Conservation (phyloP, 2,888 invertebrate genomes). For the Platypus cylindrus region DNA sequence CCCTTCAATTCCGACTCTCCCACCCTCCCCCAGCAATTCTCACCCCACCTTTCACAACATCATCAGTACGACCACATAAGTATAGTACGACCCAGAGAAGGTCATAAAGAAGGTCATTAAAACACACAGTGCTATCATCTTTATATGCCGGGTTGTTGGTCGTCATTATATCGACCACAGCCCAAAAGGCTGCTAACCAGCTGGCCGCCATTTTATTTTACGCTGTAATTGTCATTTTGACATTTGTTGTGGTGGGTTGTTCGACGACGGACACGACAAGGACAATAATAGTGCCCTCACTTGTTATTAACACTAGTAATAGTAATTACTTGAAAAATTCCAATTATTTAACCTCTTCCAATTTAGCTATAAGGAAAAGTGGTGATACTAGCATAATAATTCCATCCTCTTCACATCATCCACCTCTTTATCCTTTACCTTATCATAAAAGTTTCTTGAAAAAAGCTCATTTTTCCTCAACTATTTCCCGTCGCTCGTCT, state of each 20-base stretch:
- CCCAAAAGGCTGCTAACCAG: conserved; percentile 11
- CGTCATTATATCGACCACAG: conserved; percentile 15
- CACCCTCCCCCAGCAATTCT: no score
- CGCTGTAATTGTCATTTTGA: conserved; percentile 10
- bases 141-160: conserved; percentile 15
- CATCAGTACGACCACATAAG: no score
- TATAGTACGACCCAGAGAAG: conserved; percentile 4
- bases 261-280: not conserved
- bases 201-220: conserved; percentile 14
- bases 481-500: no score
- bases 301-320: conserved; percentile 4
- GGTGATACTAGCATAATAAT: conserved; percentile 14
- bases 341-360: conserved; percentile 13
- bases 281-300: conserved; percentile 5
- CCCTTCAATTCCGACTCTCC: no score
- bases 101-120: not conserved
- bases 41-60: no score
- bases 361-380: conserved; percentile 15
- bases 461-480: no score
- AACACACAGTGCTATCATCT: conserved; percentile 7
- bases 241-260: conserved; percentile 11
- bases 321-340: no score
- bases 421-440: no score
- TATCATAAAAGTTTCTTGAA: no score
- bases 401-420: no score